A percentile compares a stretch with the other conserved stretches of the same genome.
Evolutionary conservation across 2,888 invertebrate genomes (phyloP).

Genomic region (Nomada flava): DNA sequence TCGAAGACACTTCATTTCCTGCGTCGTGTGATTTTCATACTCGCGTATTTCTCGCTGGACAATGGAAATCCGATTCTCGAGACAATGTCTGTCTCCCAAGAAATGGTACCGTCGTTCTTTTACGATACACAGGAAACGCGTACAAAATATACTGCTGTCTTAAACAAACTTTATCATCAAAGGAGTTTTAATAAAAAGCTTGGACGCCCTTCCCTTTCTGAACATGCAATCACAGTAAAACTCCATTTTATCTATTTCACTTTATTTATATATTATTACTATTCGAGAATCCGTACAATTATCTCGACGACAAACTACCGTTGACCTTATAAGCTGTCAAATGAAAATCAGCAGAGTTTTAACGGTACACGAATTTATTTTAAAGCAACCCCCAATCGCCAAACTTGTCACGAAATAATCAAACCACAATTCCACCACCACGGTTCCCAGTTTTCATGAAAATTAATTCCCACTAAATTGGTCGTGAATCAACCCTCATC

Average conservation of each 20-base stretch:
- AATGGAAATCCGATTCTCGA: background rate
- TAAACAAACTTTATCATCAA: background rate
- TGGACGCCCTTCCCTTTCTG: no score
- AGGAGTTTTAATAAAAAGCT: no score
- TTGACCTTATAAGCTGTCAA: no score
- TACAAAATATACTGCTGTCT: background rate
- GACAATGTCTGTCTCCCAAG: background rate
- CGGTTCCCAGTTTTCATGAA: background rate
- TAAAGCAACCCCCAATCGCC: no score
- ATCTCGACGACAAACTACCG: no score
- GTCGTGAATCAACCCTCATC: slow-evolving; percentile 1
- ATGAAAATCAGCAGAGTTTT: no score
- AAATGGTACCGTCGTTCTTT: background rate
- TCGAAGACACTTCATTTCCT: slow-evolving; percentile 29
- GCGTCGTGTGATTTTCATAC: slow-evolving; percentile 1
- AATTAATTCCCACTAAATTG: slow-evolving; percentile 25
- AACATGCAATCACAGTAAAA: no score
- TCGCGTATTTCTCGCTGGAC: background rate
- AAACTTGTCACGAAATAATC: slow-evolving; percentile 8
- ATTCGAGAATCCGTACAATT: no score
- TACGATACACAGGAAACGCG: background rate
- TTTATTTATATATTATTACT: no score
- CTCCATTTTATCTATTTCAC: no score
- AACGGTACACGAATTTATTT: no score
- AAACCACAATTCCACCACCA: background rate